Base-by-base conservation (phyloP, 2,113 vertebrate species). In the Anguilla rostrata region DNA sequence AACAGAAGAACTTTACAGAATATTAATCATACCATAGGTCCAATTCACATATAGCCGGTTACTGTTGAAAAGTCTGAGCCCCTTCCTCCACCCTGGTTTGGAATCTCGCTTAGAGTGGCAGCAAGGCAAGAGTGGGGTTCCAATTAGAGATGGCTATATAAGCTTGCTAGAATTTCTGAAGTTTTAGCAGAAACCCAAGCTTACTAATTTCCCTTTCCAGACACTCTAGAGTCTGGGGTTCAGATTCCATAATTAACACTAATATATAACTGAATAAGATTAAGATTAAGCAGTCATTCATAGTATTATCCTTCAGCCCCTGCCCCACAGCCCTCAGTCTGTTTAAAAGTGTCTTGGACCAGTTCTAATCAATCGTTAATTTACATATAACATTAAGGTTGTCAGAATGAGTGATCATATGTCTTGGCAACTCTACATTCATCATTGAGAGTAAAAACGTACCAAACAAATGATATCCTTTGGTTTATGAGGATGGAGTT, bases 341-440 rank as follows among this genome's bases (percentile, higher is more conserved):
- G 85, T 92, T 90, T 41, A 84, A 53, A 49, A 79, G 79, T 91
- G 91, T 91, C 87, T 41, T 63, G 63, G 14, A 43, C 43, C 78
- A 91, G 83, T 88, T 87, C 90, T 87, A 91, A 90, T 89, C 86
- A 91, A 88, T 89, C 89, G 87, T 90, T 82, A 46, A 95, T 94
- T 95, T 95, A 91, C 94, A 95, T 94, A 94, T 93, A 92, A 92
- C 94, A 93, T 95, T 94, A 94, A 84, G 87, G 86, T 84, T 93
- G 92, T 92, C 91, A 92, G 89, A 89, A 92, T 87, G 14, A 90
- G 87, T 89, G 91, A 90, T 89, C 79, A 94, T 94, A 92, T 93
- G 94, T 94, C 91, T 88, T 85, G 49, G 86, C 87, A 91, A 92
- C 90, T 92, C 90, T 91, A 88, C 91, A 93, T 93, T 88, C 82